Evolutionary conservation across 2,113 vertebrate genomes (phyloP), one percentile per base, ranked within the genome.

Genomic region (Sander lucioperca): DNA sequence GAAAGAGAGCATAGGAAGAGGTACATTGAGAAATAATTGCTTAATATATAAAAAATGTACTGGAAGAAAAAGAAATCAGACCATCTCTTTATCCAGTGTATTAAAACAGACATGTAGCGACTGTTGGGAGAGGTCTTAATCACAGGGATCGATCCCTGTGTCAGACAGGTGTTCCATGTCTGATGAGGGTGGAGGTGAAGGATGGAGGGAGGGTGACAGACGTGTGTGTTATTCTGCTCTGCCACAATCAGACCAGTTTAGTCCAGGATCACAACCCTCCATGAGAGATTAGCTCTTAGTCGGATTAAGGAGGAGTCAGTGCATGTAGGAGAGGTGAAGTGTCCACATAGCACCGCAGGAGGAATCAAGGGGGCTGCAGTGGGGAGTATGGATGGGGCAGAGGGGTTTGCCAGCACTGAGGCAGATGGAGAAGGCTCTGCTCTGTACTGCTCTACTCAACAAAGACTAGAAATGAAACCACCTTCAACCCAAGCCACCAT

Each of bases 201-300:
- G 36, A 50, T 23, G n/a, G 43, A 86, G 70, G 68, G 21, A 57
- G 80, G 59, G 74, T 61, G 77, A 63, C 16, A 50, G 54, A 65
- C 53, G 76, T 69, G 63, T 23, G 13, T 61, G 23, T 79, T 70
- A 27, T 43, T 57, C 30, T 71, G 54, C 71, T 59, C 56, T 61
- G 80, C 36, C 0, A 74, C 67, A 80, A 48, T 86, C 70, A 72
- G 77, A 75, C 18, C 50, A 72, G 65, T 82, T 83, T 45, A 59
- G 54, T 74, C 57, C 77, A 61, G 30, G 74, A 77, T 86, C 82
- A 65, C 68, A 66, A 80, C 84, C 64, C 59, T 79, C 64, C 58
- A 79, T 74, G 57, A 83, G 88, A 93, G 84, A 94, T 94, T 92
- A 94, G 77, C 87, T 87, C 83, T 92, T 89, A 92, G 88, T 91